phyloP scores from a whole-genome alignment of 2,113 vertebrate genomes.

The Athene cunicularia region DNA sequence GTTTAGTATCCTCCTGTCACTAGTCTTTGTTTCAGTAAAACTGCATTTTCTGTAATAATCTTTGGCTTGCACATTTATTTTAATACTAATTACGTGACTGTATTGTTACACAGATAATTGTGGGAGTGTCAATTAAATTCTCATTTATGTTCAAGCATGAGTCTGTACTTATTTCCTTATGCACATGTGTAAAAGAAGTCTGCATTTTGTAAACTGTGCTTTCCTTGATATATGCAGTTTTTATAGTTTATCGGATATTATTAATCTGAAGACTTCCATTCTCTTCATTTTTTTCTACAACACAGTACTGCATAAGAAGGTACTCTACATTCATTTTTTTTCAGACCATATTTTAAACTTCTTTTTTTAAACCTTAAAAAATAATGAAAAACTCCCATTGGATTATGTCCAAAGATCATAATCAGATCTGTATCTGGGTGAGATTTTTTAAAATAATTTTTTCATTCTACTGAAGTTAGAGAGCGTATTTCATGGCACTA shows the following conservation, averaged over 20 bases:
- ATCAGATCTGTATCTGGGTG: background rate
- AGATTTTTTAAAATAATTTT: background rate
- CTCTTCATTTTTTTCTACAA: background rate
- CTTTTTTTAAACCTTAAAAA: slow-evolving; percentile 11
- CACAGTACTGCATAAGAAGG: background rate
- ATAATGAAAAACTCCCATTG: background rate
- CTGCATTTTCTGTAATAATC: slow-evolving; percentile 31
- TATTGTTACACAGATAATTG: slow-evolving; percentile 47
- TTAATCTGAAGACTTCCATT: slow-evolving; percentile 19
- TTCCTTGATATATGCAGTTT: slow-evolving; percentile 4
- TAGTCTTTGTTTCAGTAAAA: slow-evolving; percentile 18
- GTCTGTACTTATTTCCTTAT: background rate
- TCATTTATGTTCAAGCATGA: slow-evolving; percentile 36
- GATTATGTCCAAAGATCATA: background rate
- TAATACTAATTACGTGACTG: slow-evolving; percentile 50
- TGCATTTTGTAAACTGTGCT: background rate
- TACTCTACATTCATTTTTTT: background rate
- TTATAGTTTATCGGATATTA: slow-evolving; percentile 26
- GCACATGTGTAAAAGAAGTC: background rate
- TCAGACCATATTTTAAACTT: background rate
- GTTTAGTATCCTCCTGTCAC: slow-evolving; percentile 37
- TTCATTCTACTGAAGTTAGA: background rate
- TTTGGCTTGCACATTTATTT: slow-evolving; percentile 33
- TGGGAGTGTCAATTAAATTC: slow-evolving; percentile 44
- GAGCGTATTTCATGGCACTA: background rate